A percentile compares a stretch with the other conserved stretches of the same genome.
phyloP scores from a whole-genome alignment of 2,113 vertebrate genomes.

The Papio anubis region DNA sequence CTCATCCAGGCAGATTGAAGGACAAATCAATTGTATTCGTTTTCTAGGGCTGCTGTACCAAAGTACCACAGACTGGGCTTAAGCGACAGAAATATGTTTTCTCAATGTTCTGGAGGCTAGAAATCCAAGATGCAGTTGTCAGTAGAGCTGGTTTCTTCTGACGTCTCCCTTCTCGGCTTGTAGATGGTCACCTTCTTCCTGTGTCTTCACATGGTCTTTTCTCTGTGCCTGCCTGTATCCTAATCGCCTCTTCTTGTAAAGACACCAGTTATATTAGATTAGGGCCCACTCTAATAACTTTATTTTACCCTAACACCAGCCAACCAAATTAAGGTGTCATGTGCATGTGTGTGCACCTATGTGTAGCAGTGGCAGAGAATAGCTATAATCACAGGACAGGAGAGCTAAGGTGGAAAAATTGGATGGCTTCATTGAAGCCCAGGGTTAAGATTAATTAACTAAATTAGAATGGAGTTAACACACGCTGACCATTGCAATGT shows the following conservation, averaged over 20 bases:
- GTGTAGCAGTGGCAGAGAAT: no score
- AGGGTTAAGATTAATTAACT: background rate
- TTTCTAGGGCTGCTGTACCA: background rate
- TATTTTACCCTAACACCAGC: background rate
- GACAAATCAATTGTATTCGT: background rate
- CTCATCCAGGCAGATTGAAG: background rate
- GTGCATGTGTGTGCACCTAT: rapidly evolving
- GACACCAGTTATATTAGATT: background rate
- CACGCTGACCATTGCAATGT: background rate
- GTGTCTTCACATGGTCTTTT: background rate
- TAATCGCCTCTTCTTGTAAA: background rate
- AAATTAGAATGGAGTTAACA: background rate
- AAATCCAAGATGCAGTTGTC: background rate
- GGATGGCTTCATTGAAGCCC: background rate
- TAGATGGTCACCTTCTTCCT: background rate
- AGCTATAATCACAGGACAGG: background rate
- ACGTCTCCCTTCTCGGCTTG: background rate
- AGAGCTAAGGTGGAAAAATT: background rate
- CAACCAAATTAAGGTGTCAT: background rate
- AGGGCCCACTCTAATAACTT: background rate
- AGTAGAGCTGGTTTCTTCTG: background rate
- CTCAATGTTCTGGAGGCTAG: background rate
- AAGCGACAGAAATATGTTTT: background rate
- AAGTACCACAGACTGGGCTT: background rate
- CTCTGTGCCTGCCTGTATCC: background rate